These are phyloP conservation scores for Vicugna pacos DNA, from an alignment of 2,113 vertebrate species.

Conservation along the genomic window DNA sequence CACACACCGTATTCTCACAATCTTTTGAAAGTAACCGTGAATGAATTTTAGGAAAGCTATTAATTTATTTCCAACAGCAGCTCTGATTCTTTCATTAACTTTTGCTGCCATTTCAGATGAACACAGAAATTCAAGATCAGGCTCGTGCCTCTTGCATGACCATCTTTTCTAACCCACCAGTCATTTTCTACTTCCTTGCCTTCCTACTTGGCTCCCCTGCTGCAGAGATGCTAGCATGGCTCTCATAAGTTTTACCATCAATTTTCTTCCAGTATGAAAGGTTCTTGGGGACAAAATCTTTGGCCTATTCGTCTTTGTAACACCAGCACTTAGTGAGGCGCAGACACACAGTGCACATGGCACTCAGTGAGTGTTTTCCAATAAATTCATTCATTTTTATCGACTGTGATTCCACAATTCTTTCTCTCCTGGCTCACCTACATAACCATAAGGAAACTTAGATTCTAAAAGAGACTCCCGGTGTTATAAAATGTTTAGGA, in stretches of 20 bases:
- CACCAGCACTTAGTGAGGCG: neutral
- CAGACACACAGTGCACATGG: neutral
- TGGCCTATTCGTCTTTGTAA: neutral
- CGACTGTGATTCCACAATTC: neutral
- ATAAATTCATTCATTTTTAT: neutral
- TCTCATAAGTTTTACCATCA: neutral
- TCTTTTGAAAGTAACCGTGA: neutral
- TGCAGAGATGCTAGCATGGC: neutral
- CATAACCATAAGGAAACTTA: neutral
- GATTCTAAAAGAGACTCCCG: neutral
- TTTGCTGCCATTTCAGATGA: neutral
- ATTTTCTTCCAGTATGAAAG: neutral
- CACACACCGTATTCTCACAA: neutral
- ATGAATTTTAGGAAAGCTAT: neutral
- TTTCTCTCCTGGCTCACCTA: neutral
- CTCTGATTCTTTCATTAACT: conserved; percentile 1
- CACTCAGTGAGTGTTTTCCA: neutral
- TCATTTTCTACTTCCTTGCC: neutral
- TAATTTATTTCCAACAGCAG: neutral
- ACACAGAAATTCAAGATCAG: neutral
- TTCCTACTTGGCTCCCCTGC: neutral
- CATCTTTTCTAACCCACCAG: neutral
- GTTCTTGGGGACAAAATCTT: neutral
- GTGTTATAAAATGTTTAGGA: neutral
- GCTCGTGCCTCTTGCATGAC: neutral